Percentiles rank a stretch among this genome's conserved stretches.
These are phyloP conservation scores for Nannospalax galili DNA, from an alignment of 2,113 vertebrate genomes.

Conservation along the genomic window DNA sequence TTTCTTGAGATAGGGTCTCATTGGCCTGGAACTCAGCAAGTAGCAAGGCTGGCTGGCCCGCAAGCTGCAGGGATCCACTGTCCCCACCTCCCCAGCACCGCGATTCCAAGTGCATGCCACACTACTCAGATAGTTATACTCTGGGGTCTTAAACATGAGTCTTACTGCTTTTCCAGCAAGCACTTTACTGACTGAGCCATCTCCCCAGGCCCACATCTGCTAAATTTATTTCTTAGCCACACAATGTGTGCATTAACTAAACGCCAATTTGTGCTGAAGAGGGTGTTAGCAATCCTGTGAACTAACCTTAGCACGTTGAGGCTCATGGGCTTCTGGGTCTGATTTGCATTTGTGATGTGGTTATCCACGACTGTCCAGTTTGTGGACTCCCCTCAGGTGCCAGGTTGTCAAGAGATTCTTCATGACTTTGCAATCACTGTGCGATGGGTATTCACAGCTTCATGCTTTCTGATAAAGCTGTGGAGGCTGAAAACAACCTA, in stretches of 20 bases:
- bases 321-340: background rate
- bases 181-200: background rate
- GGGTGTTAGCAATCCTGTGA: background rate
- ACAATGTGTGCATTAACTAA: accelerated
- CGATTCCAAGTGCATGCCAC: background rate
- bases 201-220: no score
- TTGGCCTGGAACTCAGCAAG: background rate
- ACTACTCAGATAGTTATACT: no score
- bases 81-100: background rate
- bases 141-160: background rate
- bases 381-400: accelerated
- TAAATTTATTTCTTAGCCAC: background rate
- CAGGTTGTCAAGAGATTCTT: background rate
- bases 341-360: background rate
- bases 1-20: background rate
- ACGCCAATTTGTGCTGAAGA: background rate
- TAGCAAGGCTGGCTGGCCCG: background rate
- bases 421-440: background rate
- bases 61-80: background rate
- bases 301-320: background rate
- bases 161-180: background rate
- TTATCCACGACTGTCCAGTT: accelerated
- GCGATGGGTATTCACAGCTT: background rate
- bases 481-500: background rate
- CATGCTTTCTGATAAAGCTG: background rate